phyloP scores from a whole-genome alignment of 2,113 vertebrate genomes.

The Hemiscyllium ocellatum region DNA sequence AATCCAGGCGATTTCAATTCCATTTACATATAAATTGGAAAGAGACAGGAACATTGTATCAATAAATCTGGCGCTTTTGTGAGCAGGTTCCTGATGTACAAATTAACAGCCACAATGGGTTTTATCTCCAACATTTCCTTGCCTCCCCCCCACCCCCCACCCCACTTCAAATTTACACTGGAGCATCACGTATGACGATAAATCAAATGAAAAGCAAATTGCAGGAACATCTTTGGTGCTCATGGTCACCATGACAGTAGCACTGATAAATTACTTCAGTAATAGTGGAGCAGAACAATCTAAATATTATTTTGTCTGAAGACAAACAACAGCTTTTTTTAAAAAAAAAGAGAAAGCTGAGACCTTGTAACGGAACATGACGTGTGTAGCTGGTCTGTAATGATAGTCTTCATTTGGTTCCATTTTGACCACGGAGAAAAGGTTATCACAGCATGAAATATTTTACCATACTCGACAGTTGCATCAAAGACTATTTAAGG shows the following conservation, averaged over 20 bases:
- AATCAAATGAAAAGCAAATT: not conserved
- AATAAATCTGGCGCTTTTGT: constrained; percentile 30
- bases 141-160: not conserved
- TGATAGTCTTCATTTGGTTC: not conserved
- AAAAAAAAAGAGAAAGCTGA: not conserved
- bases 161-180: not conserved
- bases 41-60: constrained; percentile 7
- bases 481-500: not conserved
- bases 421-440: not conserved
- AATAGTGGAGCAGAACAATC: not conserved
- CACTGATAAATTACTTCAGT: constrained; percentile 18
- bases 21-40: constrained; percentile 38
- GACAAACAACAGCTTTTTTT: not conserved
- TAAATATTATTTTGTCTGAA: not conserved
- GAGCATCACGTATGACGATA: not conserved
- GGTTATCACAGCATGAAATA: not conserved
- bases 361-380: no score
- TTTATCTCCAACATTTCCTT: not conserved
- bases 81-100: constrained; percentile 22
- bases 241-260: not conserved
- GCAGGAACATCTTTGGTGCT: not conserved
- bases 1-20: constrained; percentile 19
- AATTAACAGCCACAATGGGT: not conserved
- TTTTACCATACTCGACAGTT: not conserved
- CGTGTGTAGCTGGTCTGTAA: not conserved